Evolutionary conservation across 2,797 vertebrate species (phyloP), one percentile per base, ranked within the genome.

Genomic region (Sebastolobus altivelis): DNA sequence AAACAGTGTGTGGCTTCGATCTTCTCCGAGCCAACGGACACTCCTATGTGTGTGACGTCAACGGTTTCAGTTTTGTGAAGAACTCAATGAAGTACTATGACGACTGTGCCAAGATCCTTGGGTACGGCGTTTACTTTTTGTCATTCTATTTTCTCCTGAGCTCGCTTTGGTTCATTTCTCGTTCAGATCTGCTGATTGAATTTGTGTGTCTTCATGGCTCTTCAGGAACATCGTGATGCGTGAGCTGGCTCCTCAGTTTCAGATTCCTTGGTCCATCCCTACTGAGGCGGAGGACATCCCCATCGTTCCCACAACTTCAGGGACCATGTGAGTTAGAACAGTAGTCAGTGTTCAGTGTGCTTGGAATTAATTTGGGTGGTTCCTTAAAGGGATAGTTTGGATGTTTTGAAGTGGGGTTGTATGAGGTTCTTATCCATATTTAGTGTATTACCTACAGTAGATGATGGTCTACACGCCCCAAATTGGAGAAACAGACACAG

Each of bases 31-130:
- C 99, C 73, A 99, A 98, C 0, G 99, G 98, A 27, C 98, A 99
- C 93, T 99, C 98, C 0, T 99, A 97, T 13, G 99, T 99, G 54
- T 99, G 99, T 1, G 99, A 99, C 0, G 99, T 99, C 89, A 99
- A 99, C 0, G 99, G 99, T 60, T 99, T 99, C 95, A 99, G 99
- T 84, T 99, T 99, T 65, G 99, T 99, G 90, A 99, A 99, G 96
- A 99, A 99, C 92, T 99, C 99, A 0, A 99, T 99, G 99, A 99
- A 99, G 92, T 99, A 99, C 84, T 99, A 99, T 0, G 99, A 99
- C n/a, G 99, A 99, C 93, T 99, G 99, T 92, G 98, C 99, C 92
- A 99, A 99, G 95, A 99, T 99, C 88, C 95, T 99, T 0, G 99
- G 99, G 99, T 99, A 96, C 65, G 37, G 4, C 0, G 1, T 72